Evolutionary conservation across 2,888 invertebrate genomes (phyloP), one percentile per base, ranked within the genome.

Genomic region (Lottia gigantea): DNA sequence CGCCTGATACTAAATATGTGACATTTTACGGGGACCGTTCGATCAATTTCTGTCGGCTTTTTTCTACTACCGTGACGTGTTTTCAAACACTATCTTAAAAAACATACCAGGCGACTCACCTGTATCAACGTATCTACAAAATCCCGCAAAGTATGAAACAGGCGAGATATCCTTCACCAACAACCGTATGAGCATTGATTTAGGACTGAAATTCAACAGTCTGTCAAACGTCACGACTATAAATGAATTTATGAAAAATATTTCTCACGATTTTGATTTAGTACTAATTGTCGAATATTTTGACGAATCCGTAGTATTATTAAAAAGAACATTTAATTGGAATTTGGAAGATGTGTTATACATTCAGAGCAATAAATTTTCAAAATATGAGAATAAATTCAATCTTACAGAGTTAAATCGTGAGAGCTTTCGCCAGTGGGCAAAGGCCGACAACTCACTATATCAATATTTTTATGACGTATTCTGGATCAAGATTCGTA

Each of bases 251-350:
- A 73, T 83, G 14, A 40, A 71, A 26, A 71, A 76, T 15, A 74
- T 80, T 12, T 77, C 81, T 46, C 76, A 75, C 62, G 77, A 78
- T 26, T 81, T 83, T 68, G 67, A 79, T 64, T 61, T 83, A 15
- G 77, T 83, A 11, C 69, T 83, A 7, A 78, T 83, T 23, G 78
- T 75, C 3, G 82, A 82, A 63, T 78, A 78, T 67, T 81, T 82
- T 67, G 79, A 82, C 49, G 82, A 83, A 72, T 82, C 82, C 4
- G 19, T 83, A 4, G 72, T 83, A 25, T 66, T 83, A 1, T 68
- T 83, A 66, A 76, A 76, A 40, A 70, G 83, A 46, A 73, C 76
- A 55, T 61, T 82, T 7, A 74, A 75, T 14, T 83, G 83, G 83
- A 64, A 68, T 4, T 64, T 79, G 1, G 49, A 73, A 40, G 83